Evolutionary conservation across 2,888 invertebrate genomes (phyloP).

Genomic region (Tryphoninae sp.): DNA sequence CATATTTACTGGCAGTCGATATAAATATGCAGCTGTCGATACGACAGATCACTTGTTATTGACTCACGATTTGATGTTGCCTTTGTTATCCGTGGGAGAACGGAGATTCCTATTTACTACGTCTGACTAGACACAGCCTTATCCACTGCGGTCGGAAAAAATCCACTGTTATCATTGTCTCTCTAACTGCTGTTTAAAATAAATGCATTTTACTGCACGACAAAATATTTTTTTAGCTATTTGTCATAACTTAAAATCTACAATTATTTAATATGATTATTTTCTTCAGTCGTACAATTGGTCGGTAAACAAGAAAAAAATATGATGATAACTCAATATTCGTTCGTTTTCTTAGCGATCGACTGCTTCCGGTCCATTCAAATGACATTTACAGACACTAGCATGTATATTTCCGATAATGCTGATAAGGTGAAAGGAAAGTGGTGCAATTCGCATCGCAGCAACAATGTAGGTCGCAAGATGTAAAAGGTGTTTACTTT

Average conservation of each 20-base stretch:
- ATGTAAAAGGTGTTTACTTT: conserved; percentile 35
- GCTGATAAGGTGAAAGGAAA: conserved; percentile 57
- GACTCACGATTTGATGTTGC: background rate
- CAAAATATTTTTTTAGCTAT: background rate
- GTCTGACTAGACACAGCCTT: background rate
- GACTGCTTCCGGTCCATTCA: background rate
- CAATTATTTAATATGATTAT: too few species aligned
- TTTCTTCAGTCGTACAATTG: too few species aligned
- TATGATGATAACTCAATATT: background rate
- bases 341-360: background rate
- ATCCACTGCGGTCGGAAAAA: background rate
- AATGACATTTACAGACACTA: background rate
- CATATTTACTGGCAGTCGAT: background rate
- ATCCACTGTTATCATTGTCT: background rate
- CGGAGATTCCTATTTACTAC: background rate
- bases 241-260: too few species aligned
- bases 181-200: background rate
- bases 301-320: too few species aligned
- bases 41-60: too few species aligned
- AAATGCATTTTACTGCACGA: background rate
- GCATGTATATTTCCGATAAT: conserved; percentile 20
- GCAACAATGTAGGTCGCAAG: conserved; percentile 57
- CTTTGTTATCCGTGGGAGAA: background rate
- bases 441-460: conserved; percentile 26
- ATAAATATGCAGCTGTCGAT: background rate